These are phyloP conservation scores for Paramormyrops hopkinsi DNA, from an alignment of 2,797 vertebrate genomes.

Conservation along the genomic window DNA sequence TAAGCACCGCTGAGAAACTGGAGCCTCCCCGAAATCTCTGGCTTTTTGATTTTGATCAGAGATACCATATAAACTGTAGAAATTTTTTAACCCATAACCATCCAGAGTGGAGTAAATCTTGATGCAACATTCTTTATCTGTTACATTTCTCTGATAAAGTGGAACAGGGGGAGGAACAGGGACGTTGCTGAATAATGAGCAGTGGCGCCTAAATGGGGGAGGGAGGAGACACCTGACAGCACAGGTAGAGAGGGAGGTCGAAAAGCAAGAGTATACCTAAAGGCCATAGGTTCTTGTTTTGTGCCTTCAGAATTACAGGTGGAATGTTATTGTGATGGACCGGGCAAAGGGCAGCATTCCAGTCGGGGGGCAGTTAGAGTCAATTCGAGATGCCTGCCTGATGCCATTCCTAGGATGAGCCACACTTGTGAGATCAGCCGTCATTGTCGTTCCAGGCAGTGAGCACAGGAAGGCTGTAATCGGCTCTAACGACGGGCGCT, in stretches of 20 bases:
- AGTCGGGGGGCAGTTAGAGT: slow-evolving; percentile 34
- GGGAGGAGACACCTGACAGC: slow-evolving; percentile 37
- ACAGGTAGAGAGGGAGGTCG: slow-evolving; percentile 21
- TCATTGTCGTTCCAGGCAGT: slow-evolving; percentile 18
- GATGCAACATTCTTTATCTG: background rate
- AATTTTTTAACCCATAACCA: slow-evolving; percentile 24
- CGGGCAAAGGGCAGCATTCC: slow-evolving; percentile 50
- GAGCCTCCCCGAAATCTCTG: background rate
- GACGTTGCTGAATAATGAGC: background rate
- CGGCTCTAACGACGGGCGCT: background rate
- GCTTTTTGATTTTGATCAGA: background rate
- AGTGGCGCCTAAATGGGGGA: slow-evolving; percentile 33
- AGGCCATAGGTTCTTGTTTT: background rate
- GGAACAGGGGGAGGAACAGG: slow-evolving; percentile 22
- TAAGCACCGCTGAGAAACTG: background rate
- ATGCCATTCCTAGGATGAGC: background rate
- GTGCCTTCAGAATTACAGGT: slow-evolving; percentile 38
- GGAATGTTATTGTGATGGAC: slow-evolving; percentile 37
- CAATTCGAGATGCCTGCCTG: slow-evolving; percentile 37
- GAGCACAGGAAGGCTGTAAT: background rate
- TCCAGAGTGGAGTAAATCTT: slow-evolving; percentile 29
- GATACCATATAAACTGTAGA: slow-evolving; percentile 26
- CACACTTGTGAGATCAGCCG: background rate
- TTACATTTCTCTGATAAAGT: background rate
- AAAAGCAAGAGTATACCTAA: slow-evolving; percentile 24